Evolutionary conservation across 2,888 invertebrate species (phyloP), one percentile per base, ranked within the genome.

Genomic region (Melinopterus prodromus): DNA sequence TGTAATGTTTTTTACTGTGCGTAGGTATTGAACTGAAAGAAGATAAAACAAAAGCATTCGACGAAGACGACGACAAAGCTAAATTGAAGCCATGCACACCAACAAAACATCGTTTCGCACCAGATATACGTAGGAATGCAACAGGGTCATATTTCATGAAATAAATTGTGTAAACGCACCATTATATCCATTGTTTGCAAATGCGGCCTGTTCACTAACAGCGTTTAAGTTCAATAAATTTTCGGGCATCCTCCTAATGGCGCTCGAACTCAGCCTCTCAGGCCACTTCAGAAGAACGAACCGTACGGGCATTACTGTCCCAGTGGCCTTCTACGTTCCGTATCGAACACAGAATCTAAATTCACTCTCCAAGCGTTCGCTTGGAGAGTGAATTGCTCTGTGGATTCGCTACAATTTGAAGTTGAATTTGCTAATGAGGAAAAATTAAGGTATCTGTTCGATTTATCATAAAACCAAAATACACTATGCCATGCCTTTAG

Each of bases 111-210:
- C 53, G 53, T 53, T 53, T 53, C 53, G 53, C 53, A 53, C 53
- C 53, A 53, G 3, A 53, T 12, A 53, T 12, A 26, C 26, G 26
- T 12, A 53, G 53, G 53, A 53, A 53, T 53, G 53, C 53, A 53
- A 53, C 53, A 53, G 53, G 53, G 53, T 53, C 53, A 12, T 53
- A 53, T 53, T 53, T 53, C 53, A 53, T 53, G 53, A 53, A 9
- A 53, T 53, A 53, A 53, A 53, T 53, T 53, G 53, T 53, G 53
- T 7, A 53, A 53, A 53, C 53, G 53, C 53, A 53, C 53, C 53
- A 53, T 53, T 53, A 53, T 53, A 53, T 53, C 53, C 53, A 53
- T 53, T 53, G 53, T 53, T 53, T 53, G 53, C 53, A 53, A 53
- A 53, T 53, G 53, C 53, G 53, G 53, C 53, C 53, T 53, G 53